Evolutionary conservation across 1,140 invertebrate species (phyloP).

Genomic region (Hydropsyche tenuis): DNA sequence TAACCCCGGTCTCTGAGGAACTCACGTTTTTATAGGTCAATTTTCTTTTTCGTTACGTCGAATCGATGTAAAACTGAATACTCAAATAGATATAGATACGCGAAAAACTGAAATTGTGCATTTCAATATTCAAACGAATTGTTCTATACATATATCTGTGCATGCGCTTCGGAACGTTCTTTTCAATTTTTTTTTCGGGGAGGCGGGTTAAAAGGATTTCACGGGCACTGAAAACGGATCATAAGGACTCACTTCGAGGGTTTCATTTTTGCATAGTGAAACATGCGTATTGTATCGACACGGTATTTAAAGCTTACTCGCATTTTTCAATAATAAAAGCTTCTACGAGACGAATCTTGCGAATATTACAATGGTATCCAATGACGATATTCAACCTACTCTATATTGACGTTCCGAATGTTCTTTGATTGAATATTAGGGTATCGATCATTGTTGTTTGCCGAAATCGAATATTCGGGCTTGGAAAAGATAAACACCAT

Average conservation of each 20-base stretch:
- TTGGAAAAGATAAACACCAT: background rate
- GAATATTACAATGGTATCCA: background rate
- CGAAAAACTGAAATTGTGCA: too few species aligned
- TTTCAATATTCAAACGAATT: too few species aligned
- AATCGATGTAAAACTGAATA: background rate
- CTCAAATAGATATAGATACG: too few species aligned
- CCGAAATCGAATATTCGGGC: background rate
- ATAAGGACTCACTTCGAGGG: slow-evolving; percentile 29
- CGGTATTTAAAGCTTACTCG: slow-evolving; percentile 4
- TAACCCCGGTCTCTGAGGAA: too few species aligned
- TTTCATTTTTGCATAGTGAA: slow-evolving; percentile 30
- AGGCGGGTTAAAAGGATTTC: slow-evolving; percentile 29
- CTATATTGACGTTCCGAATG: background rate
- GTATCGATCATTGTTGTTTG: too few species aligned
- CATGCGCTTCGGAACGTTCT: background rate
- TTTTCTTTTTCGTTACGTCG: background rate
- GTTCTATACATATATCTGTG: background rate
- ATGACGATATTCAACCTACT: background rate
- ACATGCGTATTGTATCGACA: slow-evolving; percentile 30
- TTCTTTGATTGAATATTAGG: too few species aligned
- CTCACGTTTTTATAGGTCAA: too few species aligned
- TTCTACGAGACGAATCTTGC: background rate
- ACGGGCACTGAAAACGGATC: slow-evolving; percentile 31
- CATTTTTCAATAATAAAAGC: background rate
- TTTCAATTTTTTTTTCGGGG: background rate